Evolutionary conservation across 37 sponge, comb jelly and placozoan genomes (phyloP).

Genomic region (Lycopodina hypogea): DNA sequence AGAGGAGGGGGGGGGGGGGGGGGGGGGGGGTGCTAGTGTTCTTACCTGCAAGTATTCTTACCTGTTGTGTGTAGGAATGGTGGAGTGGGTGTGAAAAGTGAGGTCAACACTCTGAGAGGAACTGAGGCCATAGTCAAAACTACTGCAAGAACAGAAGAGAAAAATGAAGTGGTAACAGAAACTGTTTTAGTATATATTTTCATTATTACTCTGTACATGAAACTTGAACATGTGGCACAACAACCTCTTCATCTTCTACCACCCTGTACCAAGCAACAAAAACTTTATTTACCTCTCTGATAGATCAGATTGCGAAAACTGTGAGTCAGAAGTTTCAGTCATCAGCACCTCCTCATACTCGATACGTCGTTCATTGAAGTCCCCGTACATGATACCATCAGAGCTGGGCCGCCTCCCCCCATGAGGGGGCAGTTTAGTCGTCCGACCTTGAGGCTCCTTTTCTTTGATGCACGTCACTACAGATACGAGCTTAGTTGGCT

Average conservation of each 20-base stretch:
- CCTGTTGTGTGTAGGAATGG: slow-evolving; percentile 47
- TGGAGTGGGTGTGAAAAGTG: slow-evolving; percentile 62
- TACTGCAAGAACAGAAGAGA: slow-evolving; percentile 12
- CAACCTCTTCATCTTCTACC: too few species aligned
- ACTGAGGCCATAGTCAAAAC: slow-evolving; percentile 45
- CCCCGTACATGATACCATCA: slow-evolving; percentile 30
- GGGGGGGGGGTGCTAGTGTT: too few species aligned
- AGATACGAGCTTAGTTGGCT: slow-evolving; percentile 59
- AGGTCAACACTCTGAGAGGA: slow-evolving; percentile 60
- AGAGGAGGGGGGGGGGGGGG: too few species aligned
- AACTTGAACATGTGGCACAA: too few species aligned
- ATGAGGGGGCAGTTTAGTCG: background rate
- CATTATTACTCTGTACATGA: background rate
- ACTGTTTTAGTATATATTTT: background rate
- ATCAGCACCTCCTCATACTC: slow-evolving; percentile 51
- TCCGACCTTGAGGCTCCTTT: background rate
- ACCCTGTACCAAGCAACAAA: too few species aligned
- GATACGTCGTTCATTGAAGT: slow-evolving; percentile 62
- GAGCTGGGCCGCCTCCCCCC: slow-evolving; percentile 9
- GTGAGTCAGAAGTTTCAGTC: slow-evolving; percentile 46
- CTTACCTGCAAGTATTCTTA: too few species aligned
- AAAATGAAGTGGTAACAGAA: background rate
- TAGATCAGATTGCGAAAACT: slow-evolving; percentile 49
- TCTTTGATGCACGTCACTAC: slow-evolving; percentile 32
- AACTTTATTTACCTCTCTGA: slow-evolving; percentile 27